Conservation (phyloP, 1,140 invertebrate genomes). For the Rhynchophorus ferrugineus region DNA sequence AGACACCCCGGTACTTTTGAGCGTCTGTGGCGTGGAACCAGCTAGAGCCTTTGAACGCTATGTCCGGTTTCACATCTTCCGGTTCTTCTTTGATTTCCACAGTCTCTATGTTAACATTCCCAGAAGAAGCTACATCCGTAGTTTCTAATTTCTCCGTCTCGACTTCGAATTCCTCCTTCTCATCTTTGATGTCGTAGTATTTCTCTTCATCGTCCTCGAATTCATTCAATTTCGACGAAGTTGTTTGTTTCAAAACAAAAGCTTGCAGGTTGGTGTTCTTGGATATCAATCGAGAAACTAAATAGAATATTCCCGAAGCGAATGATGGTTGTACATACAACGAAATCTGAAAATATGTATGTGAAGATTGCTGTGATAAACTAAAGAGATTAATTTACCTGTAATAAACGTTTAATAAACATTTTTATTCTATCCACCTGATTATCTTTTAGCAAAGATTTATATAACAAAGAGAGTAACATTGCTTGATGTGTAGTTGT, state of each 20-base stretch:
- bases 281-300: constrained; percentile 64
- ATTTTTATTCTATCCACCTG: constrained; percentile 64
- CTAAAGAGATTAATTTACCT: constrained; percentile 48
- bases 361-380: neutral
- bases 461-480: constrained; percentile 81
- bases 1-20: constrained; percentile 27
- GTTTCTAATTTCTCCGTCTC: constrained; percentile 14
- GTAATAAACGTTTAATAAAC: constrained; percentile 85
- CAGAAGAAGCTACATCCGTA: neutral
- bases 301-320: constrained; percentile 68
- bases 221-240: constrained; percentile 24
- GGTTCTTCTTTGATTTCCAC: constrained; percentile 26
- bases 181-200: constrained; percentile 45
- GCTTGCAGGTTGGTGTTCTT: constrained; percentile 29
- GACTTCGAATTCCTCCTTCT: constrained; percentile 20
- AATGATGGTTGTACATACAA: constrained; percentile 52
- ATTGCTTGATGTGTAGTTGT: constrained; percentile 69
- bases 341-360: constrained; percentile 38
- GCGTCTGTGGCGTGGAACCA: constrained; percentile 29
- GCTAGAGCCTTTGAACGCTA: constrained; percentile 20
- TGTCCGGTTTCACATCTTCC: constrained; percentile 11
- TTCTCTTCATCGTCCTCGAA: constrained; percentile 44
- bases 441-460: constrained; percentile 73
- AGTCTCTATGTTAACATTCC: constrained; percentile 5
- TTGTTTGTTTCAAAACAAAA: constrained; percentile 27